Evolutionary conservation across 2,797 vertebrate species (phyloP), one percentile per base, ranked within the genome.

Genomic region (Pempheris klunzingeri): DNA sequence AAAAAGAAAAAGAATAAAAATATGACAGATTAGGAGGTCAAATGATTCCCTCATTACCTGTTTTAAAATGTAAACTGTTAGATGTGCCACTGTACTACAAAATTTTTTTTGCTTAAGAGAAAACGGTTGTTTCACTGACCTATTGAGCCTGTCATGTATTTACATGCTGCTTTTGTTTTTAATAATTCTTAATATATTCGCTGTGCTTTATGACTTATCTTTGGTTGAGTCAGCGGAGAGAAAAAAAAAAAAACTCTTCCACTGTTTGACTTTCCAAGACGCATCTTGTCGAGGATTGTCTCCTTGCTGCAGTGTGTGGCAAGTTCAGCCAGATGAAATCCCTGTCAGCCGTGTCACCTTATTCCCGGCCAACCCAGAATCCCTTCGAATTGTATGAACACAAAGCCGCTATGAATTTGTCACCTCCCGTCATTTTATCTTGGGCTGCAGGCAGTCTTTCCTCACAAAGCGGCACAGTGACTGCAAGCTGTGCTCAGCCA

Each of bases 371-470:
- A 91, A 89, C 67, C 90, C 81, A 74, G 80, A 92, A 90, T 93
- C 90, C 84, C 79, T 84, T 57, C 75, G 90, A 94, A 93, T 93
- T 92, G 88, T 90, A 86, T 20, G 70, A 91, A 91, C 93, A 94
- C 91, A 94, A 94, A 95, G 93, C 90, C 83, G 80, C 90, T 90
- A 90, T 92, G 91, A 94, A 94, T 93, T 93, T 93, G 92, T 93
- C 92, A 93, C 92, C 93, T 92, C 84, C 77, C 78, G 86, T 93
- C 83, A 87, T 92, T 95, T 96, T 95, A 96, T 96, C 95, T 93
- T 39, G 36, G 65, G 84, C 88, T 92, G 89, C 94, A 94, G 93
- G 87, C 92, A 74, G 87, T 84, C 81, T 79, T 78, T 87, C 69
- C 77, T 83, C 87, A 91, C 89, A 93, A 87, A 94, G 89, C 80